Base-by-base conservation (phyloP, 2,888 invertebrate species). In the Noctua janthina region DNA sequence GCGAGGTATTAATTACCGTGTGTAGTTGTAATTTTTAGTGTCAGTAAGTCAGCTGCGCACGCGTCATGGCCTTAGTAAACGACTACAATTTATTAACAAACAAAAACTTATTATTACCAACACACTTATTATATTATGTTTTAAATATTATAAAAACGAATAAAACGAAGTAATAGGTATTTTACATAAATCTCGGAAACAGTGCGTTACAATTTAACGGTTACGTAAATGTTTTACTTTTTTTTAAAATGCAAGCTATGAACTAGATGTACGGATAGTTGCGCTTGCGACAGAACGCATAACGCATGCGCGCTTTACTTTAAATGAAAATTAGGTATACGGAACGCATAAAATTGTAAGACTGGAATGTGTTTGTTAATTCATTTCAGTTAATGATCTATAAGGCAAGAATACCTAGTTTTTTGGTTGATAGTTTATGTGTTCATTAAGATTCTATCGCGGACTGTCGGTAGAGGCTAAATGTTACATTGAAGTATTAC, bases 201-300 rank as follows among this genome's bases (percentile, higher is more conserved):
- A 89, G 90, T 90, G 90, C 87, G 88, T 90, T 90, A 87, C 85
- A 72, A 78, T 83, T 84, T 49, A 69, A 23, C 3, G 13, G 74
- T 89, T 89, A 81, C 83, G 85, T 87, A 89, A 89, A 75, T 74
- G 72, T 84, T 85, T 83, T 84, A 81, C 79, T 83, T 85, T 83
- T 85, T 86, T 82, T 82, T 71, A 81, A 35, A 83, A 74, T 82
- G 82, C 85, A 49, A 23, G 66, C 43, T 70, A 69, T 81, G 81
- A 70, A 74, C 85, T 88, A 88, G 70, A 81, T 85, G 75, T 66
- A 64, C 73, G 56, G 20, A 74, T 66, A 75, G 59, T 10, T 8
- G 64, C 64, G 64, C 64, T 80, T 84, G 69, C 90, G 72, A 81
- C 78, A 90, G 70, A 83, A 39, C 78, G 64, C 67, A 51, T 66